Evolutionary conservation across 2,797 vertebrate genomes (phyloP), one percentile per base, ranked within the genome.

Genomic region (Tarsius wallacei): DNA sequence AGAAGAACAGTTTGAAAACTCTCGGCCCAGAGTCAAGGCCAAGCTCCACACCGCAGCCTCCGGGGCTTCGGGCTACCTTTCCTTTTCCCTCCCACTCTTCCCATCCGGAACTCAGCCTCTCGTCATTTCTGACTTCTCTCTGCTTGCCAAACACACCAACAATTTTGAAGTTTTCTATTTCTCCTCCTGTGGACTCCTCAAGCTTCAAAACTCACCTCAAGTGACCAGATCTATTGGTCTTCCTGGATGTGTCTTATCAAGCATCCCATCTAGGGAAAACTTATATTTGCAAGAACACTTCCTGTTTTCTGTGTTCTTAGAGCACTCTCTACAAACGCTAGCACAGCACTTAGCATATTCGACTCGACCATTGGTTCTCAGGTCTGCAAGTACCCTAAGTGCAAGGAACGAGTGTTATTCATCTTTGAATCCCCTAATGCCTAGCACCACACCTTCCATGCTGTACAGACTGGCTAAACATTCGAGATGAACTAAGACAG

Each of bases 241-340:
- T 93, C 77, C 63, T 85, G 73, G 36, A 74, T 73, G 21, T 81
- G 64, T 66, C 81, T 24, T 59, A 83, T 49, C 31, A 59, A 28
- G 7, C 3, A 19, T 51, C 22, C 24, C 63, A 36, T 16, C 3
- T 53, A 24, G 28, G 68, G 59, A 61, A 78, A 61, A 42, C 22
- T 13, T 8, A 16, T 0, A 8, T 33, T 8, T 15, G 61, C 28
- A 47, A 82, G 68, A 66, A 64, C 51, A 74, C 28, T 36, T 59
- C 12, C 3, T 31, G 16, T 13, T 49, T 31, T 4, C 49, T 1
- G 55, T 11, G 31, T 31, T 59, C 33, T 42, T 31, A 15, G 26
- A 64, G 47, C 5, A 22, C 24, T 2, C 10, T 11, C 26, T 9
- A 33, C 57, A 63, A 17, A 55, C 7, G 9, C 68, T 8, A 5